Percentiles rank a stretch among this genome's conserved stretches.
Conservation (phyloP, 2,113 vertebrate species). For the Patagioenas fasciata region DNA sequence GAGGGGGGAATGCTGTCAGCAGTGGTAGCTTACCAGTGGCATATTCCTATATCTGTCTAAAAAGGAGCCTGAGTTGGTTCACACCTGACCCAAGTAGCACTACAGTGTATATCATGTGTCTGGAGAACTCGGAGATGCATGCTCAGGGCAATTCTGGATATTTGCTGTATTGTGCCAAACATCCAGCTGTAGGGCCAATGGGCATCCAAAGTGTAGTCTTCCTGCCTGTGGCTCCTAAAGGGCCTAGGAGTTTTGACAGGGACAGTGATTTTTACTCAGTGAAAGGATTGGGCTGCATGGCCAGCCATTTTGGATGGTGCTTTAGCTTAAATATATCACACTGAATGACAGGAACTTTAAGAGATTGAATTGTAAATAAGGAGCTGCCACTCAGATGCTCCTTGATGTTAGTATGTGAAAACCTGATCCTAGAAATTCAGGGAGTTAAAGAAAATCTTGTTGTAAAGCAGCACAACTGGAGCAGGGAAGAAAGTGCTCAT, state of each 20-base stretch:
- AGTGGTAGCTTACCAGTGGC: background rate
- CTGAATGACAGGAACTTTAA: background rate
- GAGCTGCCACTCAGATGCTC: background rate
- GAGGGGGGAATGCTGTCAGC: background rate
- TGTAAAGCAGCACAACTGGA: background rate
- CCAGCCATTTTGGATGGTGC: background rate
- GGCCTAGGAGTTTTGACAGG: background rate
- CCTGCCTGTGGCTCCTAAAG: background rate
- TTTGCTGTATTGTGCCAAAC: background rate
- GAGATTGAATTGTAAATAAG: background rate
- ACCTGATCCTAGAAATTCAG: background rate
- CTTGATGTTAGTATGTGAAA: background rate
- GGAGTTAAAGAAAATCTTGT: background rate
- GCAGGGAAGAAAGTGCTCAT: background rate
- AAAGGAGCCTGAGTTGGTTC: background rate
- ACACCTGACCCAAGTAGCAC: background rate
- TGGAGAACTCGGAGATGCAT: background rate
- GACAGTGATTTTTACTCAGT: background rate
- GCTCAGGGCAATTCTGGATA: background rate
- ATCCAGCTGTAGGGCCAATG: background rate
- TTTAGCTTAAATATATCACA: background rate
- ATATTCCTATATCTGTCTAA: background rate
- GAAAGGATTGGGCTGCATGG: background rate
- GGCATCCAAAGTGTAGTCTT: background rate
- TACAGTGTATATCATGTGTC: background rate